Percentiles rank a stretch among this genome's conserved stretches.
These are phyloP conservation scores for Callopanchax toddi DNA, from an alignment of 2,113 vertebrate genomes.

Conservation along the genomic window DNA sequence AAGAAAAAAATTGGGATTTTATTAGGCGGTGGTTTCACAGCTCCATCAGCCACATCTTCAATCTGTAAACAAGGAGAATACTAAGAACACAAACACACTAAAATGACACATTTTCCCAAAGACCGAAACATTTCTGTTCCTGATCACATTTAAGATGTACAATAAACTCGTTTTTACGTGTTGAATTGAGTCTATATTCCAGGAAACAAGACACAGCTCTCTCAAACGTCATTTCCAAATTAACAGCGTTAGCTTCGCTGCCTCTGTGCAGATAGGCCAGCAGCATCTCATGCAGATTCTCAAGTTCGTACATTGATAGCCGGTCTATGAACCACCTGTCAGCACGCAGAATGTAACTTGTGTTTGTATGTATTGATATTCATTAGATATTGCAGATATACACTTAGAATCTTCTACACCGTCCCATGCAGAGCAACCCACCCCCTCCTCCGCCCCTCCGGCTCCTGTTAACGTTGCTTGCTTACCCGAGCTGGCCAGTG, in stretches of 20 bases:
- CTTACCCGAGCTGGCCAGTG: constrained; percentile 88
- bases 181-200: background rate
- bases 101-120: background rate
- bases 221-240: constrained; percentile 28
- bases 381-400: constrained; percentile 26
- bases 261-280: constrained; percentile 43
- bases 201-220: background rate
- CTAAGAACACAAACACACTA: background rate
- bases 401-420: constrained; percentile 47
- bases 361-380: background rate
- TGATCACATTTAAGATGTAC: background rate
- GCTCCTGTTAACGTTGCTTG: constrained; percentile 54
- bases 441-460: constrained; percentile 57
- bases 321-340: constrained; percentile 1
- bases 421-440: constrained; percentile 55
- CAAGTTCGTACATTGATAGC: background rate
- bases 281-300: constrained; percentile 35
- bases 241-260: constrained; percentile 34
- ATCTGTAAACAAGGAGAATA: constrained; percentile 81
- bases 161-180: background rate
- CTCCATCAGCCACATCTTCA: constrained; percentile 95
- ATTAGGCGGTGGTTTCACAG: constrained; percentile 96
- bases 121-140: background rate
- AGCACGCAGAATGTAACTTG: background rate
- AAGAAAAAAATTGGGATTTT: constrained; percentile 99